Evolutionary conservation across 2,888 invertebrate species (phyloP).

Genomic region (Ectobius pallidus): DNA sequence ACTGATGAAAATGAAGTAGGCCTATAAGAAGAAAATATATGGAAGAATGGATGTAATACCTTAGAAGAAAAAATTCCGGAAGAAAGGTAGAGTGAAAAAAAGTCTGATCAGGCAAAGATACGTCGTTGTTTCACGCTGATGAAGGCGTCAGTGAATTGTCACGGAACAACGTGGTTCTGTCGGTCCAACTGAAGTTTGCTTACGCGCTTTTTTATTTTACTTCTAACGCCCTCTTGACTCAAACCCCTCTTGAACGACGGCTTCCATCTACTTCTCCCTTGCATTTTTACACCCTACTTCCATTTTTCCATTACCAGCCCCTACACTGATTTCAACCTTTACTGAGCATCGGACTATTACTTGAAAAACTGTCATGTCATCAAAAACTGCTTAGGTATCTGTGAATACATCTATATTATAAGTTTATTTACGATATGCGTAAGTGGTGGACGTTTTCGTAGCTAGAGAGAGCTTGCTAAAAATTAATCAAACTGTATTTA

Average conservation of each 20-base stretch:
- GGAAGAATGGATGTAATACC: too few relatives aligned
- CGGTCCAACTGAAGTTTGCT: constrained; percentile 1
- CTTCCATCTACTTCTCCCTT: constrained; percentile 21
- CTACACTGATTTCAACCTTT: constrained; percentile 19
- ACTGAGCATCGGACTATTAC: constrained; percentile 11
- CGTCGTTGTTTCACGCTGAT: background rate
- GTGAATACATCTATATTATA: too few relatives aligned
- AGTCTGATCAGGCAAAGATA: too few relatives aligned
- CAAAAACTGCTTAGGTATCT: constrained; percentile 7
- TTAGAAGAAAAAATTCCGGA: too few relatives aligned
- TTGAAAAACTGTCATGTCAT: constrained; percentile 12
- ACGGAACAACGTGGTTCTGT: background rate
- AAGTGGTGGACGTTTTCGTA: too few relatives aligned
- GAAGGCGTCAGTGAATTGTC: background rate
- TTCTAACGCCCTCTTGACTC: constrained; percentile 29
- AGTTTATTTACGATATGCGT: too few relatives aligned
- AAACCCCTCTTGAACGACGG: constrained; percentile 13
- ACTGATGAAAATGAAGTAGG: too few relatives aligned
- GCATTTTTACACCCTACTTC: constrained; percentile 29
- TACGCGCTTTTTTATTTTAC: background rate
- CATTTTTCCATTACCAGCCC: constrained; percentile 26
- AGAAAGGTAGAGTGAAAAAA: too few relatives aligned
- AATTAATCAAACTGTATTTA: too few relatives aligned
- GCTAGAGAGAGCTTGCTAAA: too few relatives aligned
- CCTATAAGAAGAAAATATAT: too few relatives aligned